A percentile compares a stretch with the other conserved stretches of the same genome.
phyloP scores from a whole-genome alignment of 1,140 invertebrate species.

The Zaprionus vittiger region DNA sequence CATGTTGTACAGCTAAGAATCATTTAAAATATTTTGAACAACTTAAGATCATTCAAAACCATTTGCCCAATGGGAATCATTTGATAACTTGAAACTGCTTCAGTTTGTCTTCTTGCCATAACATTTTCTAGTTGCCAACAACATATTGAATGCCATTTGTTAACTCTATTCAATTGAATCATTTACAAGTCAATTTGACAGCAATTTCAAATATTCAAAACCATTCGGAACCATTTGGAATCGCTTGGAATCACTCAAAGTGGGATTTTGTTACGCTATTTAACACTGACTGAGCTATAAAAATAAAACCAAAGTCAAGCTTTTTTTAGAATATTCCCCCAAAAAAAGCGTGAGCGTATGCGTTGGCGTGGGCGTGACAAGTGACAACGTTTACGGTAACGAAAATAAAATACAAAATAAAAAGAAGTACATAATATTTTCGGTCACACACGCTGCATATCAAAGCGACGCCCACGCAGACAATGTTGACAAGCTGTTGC shows the following conservation, averaged over 20 bases:
- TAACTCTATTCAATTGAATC: neutral
- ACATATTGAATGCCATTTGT: neutral
- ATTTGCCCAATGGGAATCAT: too few species aligned
- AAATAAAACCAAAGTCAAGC: constrained; percentile 1
- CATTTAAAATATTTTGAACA: too few species aligned
- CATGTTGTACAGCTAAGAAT: too few species aligned
- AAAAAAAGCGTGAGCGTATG: neutral
- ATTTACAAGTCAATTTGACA: neutral
- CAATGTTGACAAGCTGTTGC: constrained; percentile 63
- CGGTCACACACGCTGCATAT: constrained; percentile 54
- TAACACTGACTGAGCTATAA: neutral
- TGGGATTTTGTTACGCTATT: neutral
- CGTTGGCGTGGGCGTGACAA: constrained; percentile 2
- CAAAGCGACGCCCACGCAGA: constrained; percentile 50
- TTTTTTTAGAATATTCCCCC: neutral
- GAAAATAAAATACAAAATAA: neutral
- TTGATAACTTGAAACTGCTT: too few species aligned
- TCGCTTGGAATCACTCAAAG: neutral
- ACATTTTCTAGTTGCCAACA: neutral
- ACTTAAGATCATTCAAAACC: too few species aligned
- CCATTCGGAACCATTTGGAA: neutral
- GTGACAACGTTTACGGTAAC: constrained; percentile 4
- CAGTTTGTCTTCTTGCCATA: too few species aligned
- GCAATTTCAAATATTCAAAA: neutral
- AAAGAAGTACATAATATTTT: constrained; percentile 44